phyloP scores from a whole-genome alignment of 92 coral and sea anemone species.

The Pocillopora grandis region DNA sequence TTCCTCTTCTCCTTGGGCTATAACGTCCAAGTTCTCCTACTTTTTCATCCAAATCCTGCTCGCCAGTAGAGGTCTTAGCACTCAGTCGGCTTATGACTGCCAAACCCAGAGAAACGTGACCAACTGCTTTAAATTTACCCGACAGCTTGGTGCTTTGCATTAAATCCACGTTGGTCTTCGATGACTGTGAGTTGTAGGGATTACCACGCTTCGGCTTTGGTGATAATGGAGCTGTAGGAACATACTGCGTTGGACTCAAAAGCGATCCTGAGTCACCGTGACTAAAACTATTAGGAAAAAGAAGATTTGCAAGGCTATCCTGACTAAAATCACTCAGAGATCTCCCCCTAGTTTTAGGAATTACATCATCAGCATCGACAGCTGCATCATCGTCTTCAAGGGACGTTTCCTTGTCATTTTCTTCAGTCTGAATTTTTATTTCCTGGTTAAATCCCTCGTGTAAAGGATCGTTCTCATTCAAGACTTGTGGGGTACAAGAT shows the following conservation, averaged over 20 bases:
- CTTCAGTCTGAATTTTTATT: background rate
- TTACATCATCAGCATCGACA: background rate
- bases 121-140: slow-evolving; percentile 41
- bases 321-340: background rate
- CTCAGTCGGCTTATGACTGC: slow-evolving; percentile 10
- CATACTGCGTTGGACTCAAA: background rate
- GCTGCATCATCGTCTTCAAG: background rate
- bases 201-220: slow-evolving; percentile 1
- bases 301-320: background rate
- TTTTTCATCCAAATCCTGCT: background rate
- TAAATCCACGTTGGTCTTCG: slow-evolving; percentile 15
- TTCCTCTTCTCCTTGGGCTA: background rate
- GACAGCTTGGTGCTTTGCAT: background rate
- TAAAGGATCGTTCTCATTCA: background rate
- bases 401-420: background rate
- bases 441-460: background rate
- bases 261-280: background rate
- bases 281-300: background rate
- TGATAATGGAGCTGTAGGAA: background rate
- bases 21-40: background rate
- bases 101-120: slow-evolving; percentile 17
- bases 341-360: background rate
- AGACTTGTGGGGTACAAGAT: background rate
- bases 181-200: background rate
- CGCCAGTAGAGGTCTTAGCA: background rate